phyloP scores from a whole-genome alignment of 2,113 vertebrate genomes.

The Cyprinus carpio region DNA sequence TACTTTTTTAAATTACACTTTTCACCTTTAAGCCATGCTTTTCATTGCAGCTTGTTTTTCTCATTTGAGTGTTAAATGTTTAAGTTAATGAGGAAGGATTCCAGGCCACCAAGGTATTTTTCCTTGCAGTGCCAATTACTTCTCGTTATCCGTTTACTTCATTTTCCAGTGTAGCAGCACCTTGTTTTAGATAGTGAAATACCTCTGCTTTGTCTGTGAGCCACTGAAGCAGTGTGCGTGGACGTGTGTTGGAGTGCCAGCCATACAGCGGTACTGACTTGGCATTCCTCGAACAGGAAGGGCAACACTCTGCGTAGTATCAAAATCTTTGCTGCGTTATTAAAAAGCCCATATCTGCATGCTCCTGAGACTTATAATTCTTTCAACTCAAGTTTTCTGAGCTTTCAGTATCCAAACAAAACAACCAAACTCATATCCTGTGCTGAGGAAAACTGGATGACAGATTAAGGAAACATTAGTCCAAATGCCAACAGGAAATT shows the following conservation, averaged over 20 bases:
- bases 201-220: conserved; percentile 3
- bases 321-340: conserved; percentile 31
- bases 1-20: no score
- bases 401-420: conserved; percentile 9
- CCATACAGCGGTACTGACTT: neutral
- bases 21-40: neutral
- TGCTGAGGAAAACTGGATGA: neutral
- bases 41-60: conserved; percentile 3
- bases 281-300: neutral
- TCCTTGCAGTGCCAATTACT: neutral
- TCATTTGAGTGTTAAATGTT: conserved; percentile 21
- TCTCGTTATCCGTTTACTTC: conserved; percentile 11
- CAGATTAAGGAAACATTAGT: conserved; percentile 4
- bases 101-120: neutral
- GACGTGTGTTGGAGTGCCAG: conserved; percentile 19
- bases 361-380: conserved; percentile 4
- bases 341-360: conserved; percentile 23
- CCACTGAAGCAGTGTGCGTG: neutral
- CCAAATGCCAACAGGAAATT: conserved; percentile 21
- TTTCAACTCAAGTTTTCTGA: conserved; percentile 27
- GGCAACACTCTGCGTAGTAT: conserved; percentile 1
- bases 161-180: conserved; percentile 2
- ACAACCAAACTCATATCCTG: conserved; percentile 37
- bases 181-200: neutral
- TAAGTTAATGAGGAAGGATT: conserved; percentile 24